Conservation (phyloP, 2,888 invertebrate species). For the Drosophila lacicola region DNA sequence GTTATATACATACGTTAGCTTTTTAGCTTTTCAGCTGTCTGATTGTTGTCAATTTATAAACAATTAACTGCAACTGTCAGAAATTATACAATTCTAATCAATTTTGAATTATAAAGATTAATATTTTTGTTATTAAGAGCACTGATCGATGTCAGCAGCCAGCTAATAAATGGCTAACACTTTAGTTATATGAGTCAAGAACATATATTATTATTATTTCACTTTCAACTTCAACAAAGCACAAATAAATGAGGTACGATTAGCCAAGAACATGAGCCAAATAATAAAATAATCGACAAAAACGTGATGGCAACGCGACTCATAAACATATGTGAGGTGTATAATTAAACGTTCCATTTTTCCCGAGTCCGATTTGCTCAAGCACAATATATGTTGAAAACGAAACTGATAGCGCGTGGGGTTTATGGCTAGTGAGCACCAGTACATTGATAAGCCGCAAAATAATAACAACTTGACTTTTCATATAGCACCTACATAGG, state of each 20-base stretch:
- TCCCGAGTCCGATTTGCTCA: background rate
- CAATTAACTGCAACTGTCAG: constrained; percentile 20
- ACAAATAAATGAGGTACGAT: constrained; percentile 1
- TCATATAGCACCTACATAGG: background rate
- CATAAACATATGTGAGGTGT: constrained; percentile 7
- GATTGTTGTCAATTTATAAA: constrained; percentile 17
- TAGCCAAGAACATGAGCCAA: background rate
- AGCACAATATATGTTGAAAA: constrained; percentile 14
- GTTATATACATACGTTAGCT: background rate
- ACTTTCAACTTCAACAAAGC: no score
- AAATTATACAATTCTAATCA: constrained; percentile 4
- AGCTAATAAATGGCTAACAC: background rate
- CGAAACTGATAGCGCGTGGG: constrained; percentile 25
- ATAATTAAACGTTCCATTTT: constrained; percentile 26
- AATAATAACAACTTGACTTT: constrained; percentile 21
- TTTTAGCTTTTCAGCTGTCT: constrained; percentile 12
- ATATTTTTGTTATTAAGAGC: background rate
- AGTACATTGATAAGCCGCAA: constrained; percentile 40
- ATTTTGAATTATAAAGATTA: background rate
- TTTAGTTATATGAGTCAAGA: background rate
- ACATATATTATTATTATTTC: no score
- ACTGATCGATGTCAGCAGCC: constrained; percentile 16
- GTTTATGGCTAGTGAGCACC: constrained; percentile 6
- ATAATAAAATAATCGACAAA: constrained; percentile 49
- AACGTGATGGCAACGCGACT: constrained; percentile 49